These are phyloP conservation scores for Rotaria magnacalcarata DNA, from an alignment of 2,888 invertebrate genomes.

Conservation along the genomic window DNA sequence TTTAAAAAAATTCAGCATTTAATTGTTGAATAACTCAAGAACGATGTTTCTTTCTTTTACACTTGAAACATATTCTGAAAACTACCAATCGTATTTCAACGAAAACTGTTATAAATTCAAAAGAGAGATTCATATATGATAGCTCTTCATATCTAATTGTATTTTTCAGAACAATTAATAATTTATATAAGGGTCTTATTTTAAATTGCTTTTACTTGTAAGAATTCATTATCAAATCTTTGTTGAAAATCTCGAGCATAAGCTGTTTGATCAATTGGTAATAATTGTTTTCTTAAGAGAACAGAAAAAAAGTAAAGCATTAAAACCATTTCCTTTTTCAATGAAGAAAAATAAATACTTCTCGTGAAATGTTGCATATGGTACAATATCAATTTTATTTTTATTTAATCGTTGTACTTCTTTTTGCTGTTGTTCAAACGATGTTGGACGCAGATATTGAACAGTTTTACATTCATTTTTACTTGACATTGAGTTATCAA, in stretches of 20 bases:
- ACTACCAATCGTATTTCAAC: too few species aligned
- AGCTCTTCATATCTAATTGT: too few species aligned
- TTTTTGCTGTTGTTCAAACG: slow-evolving; percentile 3
- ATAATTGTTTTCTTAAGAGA: neutral
- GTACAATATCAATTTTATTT: neutral
- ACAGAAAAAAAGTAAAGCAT: neutral
- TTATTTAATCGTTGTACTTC: neutral
- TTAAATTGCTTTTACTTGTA: neutral
- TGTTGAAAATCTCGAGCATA: neutral
- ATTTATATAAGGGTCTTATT: too few species aligned
- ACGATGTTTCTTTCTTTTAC: too few species aligned
- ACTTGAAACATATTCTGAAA: too few species aligned
- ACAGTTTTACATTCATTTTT: neutral
- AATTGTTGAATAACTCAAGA: too few species aligned
- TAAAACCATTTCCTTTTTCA: neutral
- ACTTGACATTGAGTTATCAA: neutral
- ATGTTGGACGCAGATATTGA: slow-evolving; percentile 17
- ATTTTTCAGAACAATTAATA: too few species aligned
- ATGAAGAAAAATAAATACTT: neutral
- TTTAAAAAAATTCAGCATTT: too few species aligned
- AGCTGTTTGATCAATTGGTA: slow-evolving; percentile 2
- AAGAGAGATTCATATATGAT: too few species aligned
- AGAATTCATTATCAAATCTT: slow-evolving; percentile 14
- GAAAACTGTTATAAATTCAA: too few species aligned
- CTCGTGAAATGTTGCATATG: slow-evolving; percentile 1